These are phyloP conservation scores for Pteronotus mesoamericanus DNA, from an alignment of 2,797 vertebrate genomes.

Conservation along the genomic window DNA sequence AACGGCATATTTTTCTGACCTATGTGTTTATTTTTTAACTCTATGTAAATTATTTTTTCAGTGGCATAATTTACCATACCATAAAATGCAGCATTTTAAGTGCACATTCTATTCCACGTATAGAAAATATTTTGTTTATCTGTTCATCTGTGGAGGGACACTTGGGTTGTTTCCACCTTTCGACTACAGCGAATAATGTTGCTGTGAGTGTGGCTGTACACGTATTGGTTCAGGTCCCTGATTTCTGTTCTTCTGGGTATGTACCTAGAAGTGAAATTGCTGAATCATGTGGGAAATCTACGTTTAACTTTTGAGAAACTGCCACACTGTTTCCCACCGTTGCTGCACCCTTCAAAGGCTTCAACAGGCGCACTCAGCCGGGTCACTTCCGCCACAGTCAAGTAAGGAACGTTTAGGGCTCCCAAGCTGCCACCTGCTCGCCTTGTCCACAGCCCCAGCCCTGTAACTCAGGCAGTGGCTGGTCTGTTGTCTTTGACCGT, in stretches of 20 bases:
- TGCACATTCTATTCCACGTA: too few relatives aligned
- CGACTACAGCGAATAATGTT: neutral
- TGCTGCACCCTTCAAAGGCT: neutral
- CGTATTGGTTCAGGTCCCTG: neutral
- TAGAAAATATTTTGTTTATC: neutral
- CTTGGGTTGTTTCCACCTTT: neutral
- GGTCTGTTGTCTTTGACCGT: neutral
- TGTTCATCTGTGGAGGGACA: too few relatives aligned
- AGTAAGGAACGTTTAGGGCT: neutral
- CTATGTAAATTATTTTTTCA: neutral
- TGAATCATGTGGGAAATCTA: neutral
- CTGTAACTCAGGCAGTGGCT: rapidly evolving
- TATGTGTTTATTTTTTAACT: neutral
- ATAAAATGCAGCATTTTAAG: neutral
- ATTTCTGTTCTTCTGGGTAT: neutral
- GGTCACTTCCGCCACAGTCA: neutral
- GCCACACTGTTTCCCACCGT: rapidly evolving
- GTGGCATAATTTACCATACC: neutral
- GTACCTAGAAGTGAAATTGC: neutral
- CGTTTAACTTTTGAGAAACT: neutral
- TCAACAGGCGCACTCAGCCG: neutral
- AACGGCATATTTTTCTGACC: neutral
- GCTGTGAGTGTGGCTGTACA: neutral
- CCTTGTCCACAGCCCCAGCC: neutral
- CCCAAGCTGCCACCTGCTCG: too few relatives aligned